Evolutionary conservation across 2,888 invertebrate genomes (phyloP), one percentile per base, ranked within the genome.

Genomic region (Strigamia maritima): DNA sequence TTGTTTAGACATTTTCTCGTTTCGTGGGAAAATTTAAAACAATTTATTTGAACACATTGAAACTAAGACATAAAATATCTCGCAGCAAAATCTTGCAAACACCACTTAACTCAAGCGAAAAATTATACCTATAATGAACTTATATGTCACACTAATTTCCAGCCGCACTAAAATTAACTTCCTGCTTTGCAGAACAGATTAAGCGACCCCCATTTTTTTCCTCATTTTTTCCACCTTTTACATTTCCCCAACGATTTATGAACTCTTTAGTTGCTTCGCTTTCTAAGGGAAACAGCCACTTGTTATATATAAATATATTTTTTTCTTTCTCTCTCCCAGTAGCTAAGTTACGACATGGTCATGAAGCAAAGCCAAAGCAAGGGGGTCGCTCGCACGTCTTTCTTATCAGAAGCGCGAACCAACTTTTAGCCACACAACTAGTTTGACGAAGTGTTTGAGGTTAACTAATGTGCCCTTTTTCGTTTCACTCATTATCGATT

Each of bases 401-500:
- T 60, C 60, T 60, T 60, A 60, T 60, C 60, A 60, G 60, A 60
- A 60, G 19, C 60, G 60, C 2, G 60, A 7, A 31, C 10, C 60
- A 60, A 60, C 10, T 60, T 60, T 60, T 60, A 24, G 60, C 60
- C 60, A 19, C 8, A 60, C 60, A 31, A 14, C 44, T 10, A 44
- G 44, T 60, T 60, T 60, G 60, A 60, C 60, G 60, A 60, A 60
- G 60, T 60, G 60, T 60, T 19, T 60, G 60, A 19, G 60, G 60
- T 60, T 60, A 60, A 60, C 60, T 60, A 60, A 60, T 60, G 60
- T 60, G 60, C 19, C 60, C 60, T 60, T 60, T 60, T 24, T 60
- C 60, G 60, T 60, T 60, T 60, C 22, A 60, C n/a, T 60, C 60
- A 60, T 60, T 19, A 60, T 60, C 60, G 60, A 60, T 31, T 31